phyloP scores from a whole-genome alignment of 2,888 invertebrate species.

The Luperina testacea region DNA sequence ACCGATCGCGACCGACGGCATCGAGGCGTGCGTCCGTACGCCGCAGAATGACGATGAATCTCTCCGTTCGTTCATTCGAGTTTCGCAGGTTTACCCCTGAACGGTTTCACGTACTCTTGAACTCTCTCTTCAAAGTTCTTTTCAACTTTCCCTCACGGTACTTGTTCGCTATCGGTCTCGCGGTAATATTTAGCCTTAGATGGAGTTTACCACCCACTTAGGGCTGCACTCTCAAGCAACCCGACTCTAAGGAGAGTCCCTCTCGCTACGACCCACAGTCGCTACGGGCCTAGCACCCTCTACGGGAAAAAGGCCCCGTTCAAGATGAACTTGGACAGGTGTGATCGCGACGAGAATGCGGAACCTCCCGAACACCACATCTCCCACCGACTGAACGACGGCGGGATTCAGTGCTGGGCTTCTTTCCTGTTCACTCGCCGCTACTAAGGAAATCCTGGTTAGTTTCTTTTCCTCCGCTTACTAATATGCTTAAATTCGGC shows the following conservation, averaged over 20 bases:
- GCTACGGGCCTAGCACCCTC: conserved; percentile 90
- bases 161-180: conserved; percentile 92
- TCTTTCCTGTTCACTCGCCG: conserved; percentile 86
- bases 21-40: conserved; percentile 61
- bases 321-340: conserved; percentile 87
- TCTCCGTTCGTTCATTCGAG: conserved; percentile 84
- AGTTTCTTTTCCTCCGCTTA: conserved; percentile 93
- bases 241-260: conserved; percentile 82
- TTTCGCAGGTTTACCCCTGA: conserved; percentile 90
- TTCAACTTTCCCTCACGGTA: conserved; percentile 93
- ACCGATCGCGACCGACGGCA: not conserved
- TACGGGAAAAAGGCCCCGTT: conserved; percentile 78
- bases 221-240: conserved; percentile 91
- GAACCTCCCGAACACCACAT: conserved; percentile 90
- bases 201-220: conserved; percentile 91
- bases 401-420: conserved; percentile 91
- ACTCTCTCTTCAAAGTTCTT: conserved; percentile 92
- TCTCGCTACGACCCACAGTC: conserved; percentile 73
- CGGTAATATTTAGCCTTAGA: conserved; percentile 91
- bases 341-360: conserved; percentile 70
- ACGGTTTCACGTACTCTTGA: conserved; percentile 88
- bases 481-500: conserved; percentile 92
- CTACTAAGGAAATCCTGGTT: conserved; percentile 80
- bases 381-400: conserved; percentile 81
- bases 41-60: conserved; percentile 78